Conservation (phyloP, 2,888 invertebrate species). For the Cheilosia vulpina region DNA sequence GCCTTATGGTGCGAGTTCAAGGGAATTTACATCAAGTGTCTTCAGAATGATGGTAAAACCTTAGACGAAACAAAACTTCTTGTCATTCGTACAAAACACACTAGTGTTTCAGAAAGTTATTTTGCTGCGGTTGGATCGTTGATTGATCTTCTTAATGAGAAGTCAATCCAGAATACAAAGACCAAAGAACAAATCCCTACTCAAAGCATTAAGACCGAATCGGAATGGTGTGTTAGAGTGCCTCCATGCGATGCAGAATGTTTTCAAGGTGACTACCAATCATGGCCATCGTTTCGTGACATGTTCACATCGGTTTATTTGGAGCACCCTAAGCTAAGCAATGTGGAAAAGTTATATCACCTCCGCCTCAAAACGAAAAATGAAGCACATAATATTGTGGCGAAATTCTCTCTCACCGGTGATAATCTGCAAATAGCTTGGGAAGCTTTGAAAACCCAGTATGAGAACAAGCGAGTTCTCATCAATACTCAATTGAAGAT, state of each 20-base stretch:
- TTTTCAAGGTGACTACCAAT: constrained; percentile 24
- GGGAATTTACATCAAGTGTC: background rate
- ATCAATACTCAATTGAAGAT: background rate
- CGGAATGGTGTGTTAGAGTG: background rate
- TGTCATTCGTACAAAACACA: background rate
- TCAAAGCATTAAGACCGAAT: background rate
- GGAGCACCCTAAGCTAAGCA: background rate
- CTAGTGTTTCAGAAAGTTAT: background rate
- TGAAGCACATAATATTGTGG: background rate
- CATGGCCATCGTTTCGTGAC: constrained; percentile 22
- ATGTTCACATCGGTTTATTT: constrained; percentile 7
- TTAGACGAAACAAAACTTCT: constrained; percentile 1
- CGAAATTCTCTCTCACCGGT: background rate
- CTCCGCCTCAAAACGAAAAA: constrained; percentile 1
- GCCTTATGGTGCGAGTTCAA: background rate
- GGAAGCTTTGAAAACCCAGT: background rate
- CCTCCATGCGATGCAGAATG: constrained; percentile 20
- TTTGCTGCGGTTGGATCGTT: background rate
- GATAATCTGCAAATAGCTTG: background rate
- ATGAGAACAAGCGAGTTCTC: background rate
- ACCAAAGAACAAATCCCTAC: too few relatives aligned
- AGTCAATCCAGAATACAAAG: background rate
- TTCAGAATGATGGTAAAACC: constrained; percentile 1
- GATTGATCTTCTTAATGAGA: background rate
- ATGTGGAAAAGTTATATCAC: constrained; percentile 2